Conservation (phyloP, 2,797 vertebrate species). For the Phataginus tricuspis region DNA sequence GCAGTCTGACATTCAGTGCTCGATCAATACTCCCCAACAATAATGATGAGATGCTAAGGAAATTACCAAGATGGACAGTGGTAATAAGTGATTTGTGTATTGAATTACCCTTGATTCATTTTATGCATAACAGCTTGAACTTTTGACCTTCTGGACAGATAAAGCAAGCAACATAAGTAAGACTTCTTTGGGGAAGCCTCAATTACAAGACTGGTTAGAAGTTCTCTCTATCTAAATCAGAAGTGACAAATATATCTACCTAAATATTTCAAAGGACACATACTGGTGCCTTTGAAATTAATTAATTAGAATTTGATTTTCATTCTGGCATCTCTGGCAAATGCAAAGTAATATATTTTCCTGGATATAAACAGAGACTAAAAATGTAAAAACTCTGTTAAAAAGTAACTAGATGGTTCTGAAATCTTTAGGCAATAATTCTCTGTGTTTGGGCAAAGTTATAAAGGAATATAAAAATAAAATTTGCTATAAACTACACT, state of each 20-base stretch:
- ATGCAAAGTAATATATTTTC: background rate
- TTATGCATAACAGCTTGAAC: background rate
- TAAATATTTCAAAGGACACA: background rate
- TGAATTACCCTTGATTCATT: background rate
- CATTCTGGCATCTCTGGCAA: background rate
- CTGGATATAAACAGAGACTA: background rate
- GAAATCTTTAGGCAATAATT: slow-evolving; percentile 9
- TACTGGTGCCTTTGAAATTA: background rate
- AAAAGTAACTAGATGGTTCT: background rate
- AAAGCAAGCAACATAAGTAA: slow-evolving; percentile 1
- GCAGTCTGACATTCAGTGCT: background rate
- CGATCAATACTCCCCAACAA: background rate
- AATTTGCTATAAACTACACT: background rate
- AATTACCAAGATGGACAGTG: background rate
- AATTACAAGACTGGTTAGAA: slow-evolving; percentile 1
- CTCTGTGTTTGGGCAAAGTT: background rate
- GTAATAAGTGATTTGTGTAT: background rate
- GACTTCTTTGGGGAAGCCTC: background rate
- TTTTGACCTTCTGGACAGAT: background rate
- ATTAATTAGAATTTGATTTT: background rate
- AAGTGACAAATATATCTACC: background rate
- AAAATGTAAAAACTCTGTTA: background rate
- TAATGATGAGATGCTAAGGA: slow-evolving; percentile 33
- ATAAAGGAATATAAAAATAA: background rate
- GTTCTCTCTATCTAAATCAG: background rate